Conservation (phyloP, 2,888 invertebrate species). For the Anoncus sp. region DNA sequence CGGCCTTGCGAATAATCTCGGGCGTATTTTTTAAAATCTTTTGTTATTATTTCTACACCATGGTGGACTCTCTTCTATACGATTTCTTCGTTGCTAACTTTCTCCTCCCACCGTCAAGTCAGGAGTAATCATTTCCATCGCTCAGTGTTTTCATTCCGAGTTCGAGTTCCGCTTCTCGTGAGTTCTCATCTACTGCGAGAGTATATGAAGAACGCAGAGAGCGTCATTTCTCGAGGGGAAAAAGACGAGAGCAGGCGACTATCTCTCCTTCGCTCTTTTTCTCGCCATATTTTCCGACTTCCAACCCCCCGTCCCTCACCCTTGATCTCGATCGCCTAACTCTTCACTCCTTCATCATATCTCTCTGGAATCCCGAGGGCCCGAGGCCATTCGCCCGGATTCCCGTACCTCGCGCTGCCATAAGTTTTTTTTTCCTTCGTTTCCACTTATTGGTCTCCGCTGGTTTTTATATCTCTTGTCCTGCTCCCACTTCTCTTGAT, state of each 20-base stretch:
- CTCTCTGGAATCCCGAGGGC: conserved; percentile 33
- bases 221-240: conserved; percentile 16
- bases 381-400: conserved; percentile 47
- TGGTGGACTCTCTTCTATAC: conserved; percentile 8
- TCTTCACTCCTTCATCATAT: conserved; percentile 8
- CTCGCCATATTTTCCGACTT: neutral
- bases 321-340: too few species aligned
- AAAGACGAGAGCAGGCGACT: conserved; percentile 24
- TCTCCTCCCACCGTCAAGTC: conserved; percentile 5
- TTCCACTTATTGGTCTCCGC: conserved; percentile 47
- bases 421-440: conserved; percentile 52
- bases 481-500: conserved; percentile 8
- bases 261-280: conserved; percentile 32
- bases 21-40: neutral
- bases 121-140: conserved; percentile 47
- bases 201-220: conserved; percentile 3
- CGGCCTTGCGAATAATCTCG: conserved; percentile 25
- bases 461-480: conserved; percentile 26
- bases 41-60: conserved; percentile 23
- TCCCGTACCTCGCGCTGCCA: conserved; percentile 21
- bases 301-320: too few species aligned
- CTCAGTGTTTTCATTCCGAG: conserved; percentile 45
- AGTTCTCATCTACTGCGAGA: conserved; percentile 27
- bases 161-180: conserved; percentile 41
- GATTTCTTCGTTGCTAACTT: conserved; percentile 27